phyloP scores from a whole-genome alignment of 2,113 vertebrate species.

The Pelvicachromis taeniatus region DNA sequence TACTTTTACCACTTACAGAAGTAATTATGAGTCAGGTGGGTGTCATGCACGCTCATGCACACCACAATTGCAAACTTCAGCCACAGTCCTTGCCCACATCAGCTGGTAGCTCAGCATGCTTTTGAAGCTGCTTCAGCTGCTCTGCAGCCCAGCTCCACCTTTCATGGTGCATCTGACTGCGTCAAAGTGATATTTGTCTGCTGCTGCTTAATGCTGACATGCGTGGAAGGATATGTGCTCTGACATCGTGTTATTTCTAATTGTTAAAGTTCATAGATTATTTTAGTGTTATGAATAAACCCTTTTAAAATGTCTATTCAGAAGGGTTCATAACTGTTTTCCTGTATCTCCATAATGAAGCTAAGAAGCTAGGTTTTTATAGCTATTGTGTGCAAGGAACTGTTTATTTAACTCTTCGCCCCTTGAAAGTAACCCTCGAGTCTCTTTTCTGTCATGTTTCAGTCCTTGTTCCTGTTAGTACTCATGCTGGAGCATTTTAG shows the following conservation, averaged over 20 bases:
- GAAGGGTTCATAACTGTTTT: neutral
- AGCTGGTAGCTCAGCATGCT: neutral
- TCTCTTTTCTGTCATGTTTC: neutral
- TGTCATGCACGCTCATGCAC: neutral
- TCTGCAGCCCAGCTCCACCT: neutral
- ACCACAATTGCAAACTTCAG: accelerated
- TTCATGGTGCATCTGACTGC: neutral
- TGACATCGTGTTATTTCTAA: neutral
- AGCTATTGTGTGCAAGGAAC: neutral
- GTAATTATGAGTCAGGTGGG: neutral
- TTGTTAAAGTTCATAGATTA: neutral
- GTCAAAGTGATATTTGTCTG: neutral
- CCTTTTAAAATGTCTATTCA: neutral
- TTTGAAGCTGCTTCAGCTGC: neutral
- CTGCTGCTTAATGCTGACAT: neutral
- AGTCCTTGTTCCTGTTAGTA: accelerated
- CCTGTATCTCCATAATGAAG: neutral
- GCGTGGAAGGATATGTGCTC: neutral
- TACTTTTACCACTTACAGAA: neutral
- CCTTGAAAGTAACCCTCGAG: neutral
- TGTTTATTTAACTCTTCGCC: neutral
- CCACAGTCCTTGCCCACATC: neutral
- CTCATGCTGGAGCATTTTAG: neutral
- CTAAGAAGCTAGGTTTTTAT: neutral
- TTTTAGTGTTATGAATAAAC: neutral